These are phyloP conservation scores for Regulus satrapa DNA, from an alignment of 2,113 vertebrate genomes.

Conservation along the genomic window DNA sequence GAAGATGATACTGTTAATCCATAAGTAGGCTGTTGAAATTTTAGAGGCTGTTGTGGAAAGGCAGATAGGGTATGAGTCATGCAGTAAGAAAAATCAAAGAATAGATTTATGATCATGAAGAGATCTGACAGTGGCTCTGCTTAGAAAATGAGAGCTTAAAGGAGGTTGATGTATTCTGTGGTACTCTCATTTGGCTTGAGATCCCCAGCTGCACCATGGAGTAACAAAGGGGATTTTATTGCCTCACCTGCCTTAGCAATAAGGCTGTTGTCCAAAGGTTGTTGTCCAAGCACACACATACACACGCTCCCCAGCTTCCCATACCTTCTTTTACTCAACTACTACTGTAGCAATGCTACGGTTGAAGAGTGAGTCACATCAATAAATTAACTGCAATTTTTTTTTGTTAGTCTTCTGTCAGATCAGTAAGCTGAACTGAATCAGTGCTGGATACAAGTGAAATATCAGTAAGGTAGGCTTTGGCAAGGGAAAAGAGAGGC, in stretches of 20 bases:
- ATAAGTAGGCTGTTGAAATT: neutral
- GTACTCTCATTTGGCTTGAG: neutral
- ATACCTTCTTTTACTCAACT: neutral
- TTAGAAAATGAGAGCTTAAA: neutral
- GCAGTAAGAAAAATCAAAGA: neutral
- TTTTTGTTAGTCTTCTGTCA: neutral
- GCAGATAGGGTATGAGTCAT: neutral
- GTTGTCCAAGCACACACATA: neutral
- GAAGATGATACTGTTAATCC: neutral
- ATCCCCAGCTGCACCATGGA: neutral
- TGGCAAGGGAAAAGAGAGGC: neutral
- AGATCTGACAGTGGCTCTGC: neutral
- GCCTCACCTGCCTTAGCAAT: neutral
- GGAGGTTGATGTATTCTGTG: neutral
- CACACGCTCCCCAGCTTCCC: neutral
- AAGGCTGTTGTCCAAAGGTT: neutral
- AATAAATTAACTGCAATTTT: neutral
- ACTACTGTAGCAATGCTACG: neutral
- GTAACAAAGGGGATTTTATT: neutral
- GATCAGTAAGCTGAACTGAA: constrained; percentile 12
- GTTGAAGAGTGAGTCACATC: neutral
- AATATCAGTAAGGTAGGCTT: neutral
- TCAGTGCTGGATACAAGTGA: neutral
- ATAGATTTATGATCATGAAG: neutral
- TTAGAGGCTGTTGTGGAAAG: neutral